Evolutionary conservation across 2,113 vertebrate genomes (phyloP).

Genomic region (Vidua chalybeata): DNA sequence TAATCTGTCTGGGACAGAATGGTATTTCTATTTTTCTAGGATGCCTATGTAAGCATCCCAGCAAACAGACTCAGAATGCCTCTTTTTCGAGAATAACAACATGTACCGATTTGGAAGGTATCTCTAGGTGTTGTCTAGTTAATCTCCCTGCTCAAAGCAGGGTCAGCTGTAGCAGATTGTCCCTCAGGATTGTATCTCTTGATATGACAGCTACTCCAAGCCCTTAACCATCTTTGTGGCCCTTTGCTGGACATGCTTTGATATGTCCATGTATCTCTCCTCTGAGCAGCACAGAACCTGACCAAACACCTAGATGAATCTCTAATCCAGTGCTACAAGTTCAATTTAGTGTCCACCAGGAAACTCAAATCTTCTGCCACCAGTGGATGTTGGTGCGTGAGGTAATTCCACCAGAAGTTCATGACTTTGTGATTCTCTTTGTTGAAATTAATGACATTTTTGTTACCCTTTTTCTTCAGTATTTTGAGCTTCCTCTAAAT

Average conservation of each 20-base stretch:
- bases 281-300: background rate
- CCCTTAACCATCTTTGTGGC: background rate
- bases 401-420: background rate
- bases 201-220: background rate
- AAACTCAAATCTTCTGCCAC: background rate
- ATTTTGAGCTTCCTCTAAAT: background rate
- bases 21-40: background rate
- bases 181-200: background rate
- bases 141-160: background rate
- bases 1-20: background rate
- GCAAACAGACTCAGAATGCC: background rate
- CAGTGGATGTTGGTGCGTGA: background rate
- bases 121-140: background rate
- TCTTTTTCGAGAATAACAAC: background rate
- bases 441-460: background rate
- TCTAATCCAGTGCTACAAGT: background rate
- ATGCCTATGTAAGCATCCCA: background rate
- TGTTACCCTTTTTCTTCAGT: background rate
- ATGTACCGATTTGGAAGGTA: background rate
- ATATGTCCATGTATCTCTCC: too few relatives aligned
- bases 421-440: background rate
- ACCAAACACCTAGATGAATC: background rate
- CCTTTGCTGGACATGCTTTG: background rate
- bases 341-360: background rate
- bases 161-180: background rate